Evolutionary conservation across 2,888 invertebrate genomes (phyloP).

Genomic region (Cephonodes hylas): DNA sequence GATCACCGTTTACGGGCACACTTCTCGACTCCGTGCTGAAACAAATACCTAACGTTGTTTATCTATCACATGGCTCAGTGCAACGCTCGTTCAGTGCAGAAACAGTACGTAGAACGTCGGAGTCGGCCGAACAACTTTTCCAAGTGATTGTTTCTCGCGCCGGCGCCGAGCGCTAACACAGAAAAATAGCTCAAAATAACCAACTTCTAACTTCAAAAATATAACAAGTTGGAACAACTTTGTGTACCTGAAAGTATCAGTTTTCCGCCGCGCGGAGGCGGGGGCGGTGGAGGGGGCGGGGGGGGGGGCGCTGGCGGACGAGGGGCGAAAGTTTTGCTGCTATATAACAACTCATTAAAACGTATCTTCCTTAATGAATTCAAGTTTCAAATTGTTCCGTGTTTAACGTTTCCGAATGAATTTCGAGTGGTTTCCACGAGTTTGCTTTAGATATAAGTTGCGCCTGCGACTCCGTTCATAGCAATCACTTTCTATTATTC

Average conservation of each 20-base stretch:
- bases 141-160: not conserved
- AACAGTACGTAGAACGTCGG: not conserved
- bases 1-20: too few relatives aligned
- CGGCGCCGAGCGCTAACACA: not conserved
- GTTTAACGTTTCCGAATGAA: slow-evolving; percentile 9
- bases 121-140: not conserved
- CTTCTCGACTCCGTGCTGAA: too few relatives aligned
- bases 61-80: not conserved
- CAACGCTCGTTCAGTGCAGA: not conserved
- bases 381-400: slow-evolving; percentile 33
- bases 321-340: not conserved
- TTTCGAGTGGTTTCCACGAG: slow-evolving; percentile 5
- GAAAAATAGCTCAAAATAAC: slow-evolving; percentile 3
- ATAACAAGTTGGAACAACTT: slow-evolving; percentile 2
- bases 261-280: not conserved
- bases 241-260: slow-evolving; percentile 6
- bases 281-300: not conserved
- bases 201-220: not conserved
- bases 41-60: too few relatives aligned
- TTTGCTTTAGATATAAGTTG: not conserved
- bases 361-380: slow-evolving; percentile 39
- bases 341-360: slow-evolving; percentile 39
- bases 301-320: not conserved
- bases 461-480: not conserved
- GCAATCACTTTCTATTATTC: not conserved